Base-by-base conservation (phyloP, 2,113 vertebrate species). In the Glaucomys volans region DNA sequence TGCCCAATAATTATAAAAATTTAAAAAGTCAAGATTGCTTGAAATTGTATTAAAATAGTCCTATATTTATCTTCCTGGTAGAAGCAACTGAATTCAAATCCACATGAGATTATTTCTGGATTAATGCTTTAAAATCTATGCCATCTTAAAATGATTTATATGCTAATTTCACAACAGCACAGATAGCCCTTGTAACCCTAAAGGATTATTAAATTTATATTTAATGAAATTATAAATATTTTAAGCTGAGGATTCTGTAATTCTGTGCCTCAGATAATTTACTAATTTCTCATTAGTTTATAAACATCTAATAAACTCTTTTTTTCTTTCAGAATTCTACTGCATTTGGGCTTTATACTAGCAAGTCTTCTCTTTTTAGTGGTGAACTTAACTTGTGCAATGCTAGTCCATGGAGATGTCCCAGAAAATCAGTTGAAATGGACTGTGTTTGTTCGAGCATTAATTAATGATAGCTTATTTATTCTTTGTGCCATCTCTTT, bases 401-500 rank as follows among this genome's bases (percentile, higher is more conserved):
- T 99, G 98, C 91, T 99, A 42, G 98, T 99, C 95, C 99, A 99
- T 1, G 99, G 98, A 11, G 98, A 98, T 87, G 96, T 98, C 22
- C 98, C 99, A 0, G 99, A 99, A 86, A 98, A 96, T 47, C 98
- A 98, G 30, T 97, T 99, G 89, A 98, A 98, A 96, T 99, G 99
- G 97, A 98, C 99, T 0, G 98, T 99, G 44, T 98, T 99, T 94
- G 98, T 99, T 85, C 98, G 99, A 0, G 99, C 99, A 86, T 98
- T 99, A 11, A 97, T 99, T 98, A 99, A 99, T 5, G 99, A 99
- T 98, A 99, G 99, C 94, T 99, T 99, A 47, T 99, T 99, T 95
- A 99, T 99, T 96, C 98, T 99, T 97, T 99, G 99, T 97, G 99
- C 99, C 93, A 96, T 99, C 97, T 99, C 98, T 2, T 98, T 99